phyloP scores from a whole-genome alignment of 2,888 invertebrate genomes.

The Polyommatus icarus region DNA sequence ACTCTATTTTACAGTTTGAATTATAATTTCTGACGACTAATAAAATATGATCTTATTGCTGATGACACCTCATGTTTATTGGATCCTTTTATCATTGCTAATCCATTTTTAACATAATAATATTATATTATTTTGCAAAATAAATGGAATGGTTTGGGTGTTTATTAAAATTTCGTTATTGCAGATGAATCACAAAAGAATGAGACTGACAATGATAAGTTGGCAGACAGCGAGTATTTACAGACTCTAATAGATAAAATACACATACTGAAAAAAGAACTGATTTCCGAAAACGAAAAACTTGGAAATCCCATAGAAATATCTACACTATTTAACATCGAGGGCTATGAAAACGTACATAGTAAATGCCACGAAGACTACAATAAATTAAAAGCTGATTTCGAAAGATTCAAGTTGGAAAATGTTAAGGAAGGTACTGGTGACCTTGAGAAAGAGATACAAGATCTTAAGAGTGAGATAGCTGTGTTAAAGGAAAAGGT shows the following conservation, averaged over 20 bases:
- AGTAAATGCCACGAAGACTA: slow-evolving; percentile 83
- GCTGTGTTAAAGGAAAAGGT: slow-evolving; percentile 84
- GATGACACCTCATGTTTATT: too few relatives aligned
- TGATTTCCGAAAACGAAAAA: slow-evolving; percentile 81
- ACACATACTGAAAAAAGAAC: slow-evolving; percentile 81
- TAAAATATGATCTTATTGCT: too few relatives aligned
- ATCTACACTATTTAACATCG: slow-evolving; percentile 72
- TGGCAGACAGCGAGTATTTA: slow-evolving; percentile 74
- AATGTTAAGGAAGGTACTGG: slow-evolving; percentile 49
- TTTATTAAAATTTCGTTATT: slow-evolving; percentile 31
- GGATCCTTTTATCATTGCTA: too few relatives aligned
- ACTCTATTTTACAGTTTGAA: too few relatives aligned
- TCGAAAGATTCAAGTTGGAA: slow-evolving; percentile 77
- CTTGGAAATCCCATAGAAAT: slow-evolving; percentile 82
- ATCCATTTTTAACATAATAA: too few relatives aligned
- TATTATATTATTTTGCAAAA: too few relatives aligned
- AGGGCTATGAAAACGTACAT: slow-evolving; percentile 70
- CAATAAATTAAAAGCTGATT: slow-evolving; percentile 82
- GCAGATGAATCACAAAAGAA: slow-evolving; percentile 56
- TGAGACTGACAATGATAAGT: slow-evolving; percentile 72
- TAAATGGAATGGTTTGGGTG: too few relatives aligned
- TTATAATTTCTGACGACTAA: too few relatives aligned
- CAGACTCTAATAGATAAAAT: slow-evolving; percentile 83
- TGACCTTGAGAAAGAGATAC: slow-evolving; percentile 59
- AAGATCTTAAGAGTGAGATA: slow-evolving; percentile 81